Conservation (phyloP, 1,140 invertebrate species). For the Brachionus plicatilis region DNA sequence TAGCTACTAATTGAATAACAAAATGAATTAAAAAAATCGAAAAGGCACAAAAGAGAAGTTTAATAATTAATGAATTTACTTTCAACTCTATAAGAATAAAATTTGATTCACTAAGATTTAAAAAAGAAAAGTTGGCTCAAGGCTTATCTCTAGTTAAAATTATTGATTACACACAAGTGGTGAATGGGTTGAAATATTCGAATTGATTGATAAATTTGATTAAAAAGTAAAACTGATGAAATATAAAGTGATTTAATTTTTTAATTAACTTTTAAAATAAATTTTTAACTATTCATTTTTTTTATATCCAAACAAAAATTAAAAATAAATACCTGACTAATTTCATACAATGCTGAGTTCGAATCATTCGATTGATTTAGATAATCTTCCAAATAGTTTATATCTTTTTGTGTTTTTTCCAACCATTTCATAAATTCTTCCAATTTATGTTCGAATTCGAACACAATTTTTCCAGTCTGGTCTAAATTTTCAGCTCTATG, state of each 20-base stretch:
- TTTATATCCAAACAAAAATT: neutral
- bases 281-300: too few species aligned
- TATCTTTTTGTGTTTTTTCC: conserved; percentile 30
- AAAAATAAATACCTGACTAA: neutral
- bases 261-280: neutral
- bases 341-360: neutral
- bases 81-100: neutral
- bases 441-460: neutral
- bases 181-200: neutral
- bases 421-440: conserved; percentile 29
- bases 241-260: neutral
- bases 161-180: neutral
- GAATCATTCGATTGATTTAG: neutral
- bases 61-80: neutral
- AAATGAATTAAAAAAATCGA: neutral
- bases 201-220: neutral
- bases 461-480: conserved; percentile 6
- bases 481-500: conserved; percentile 17
- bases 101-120: neutral
- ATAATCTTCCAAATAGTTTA: conserved; percentile 36
- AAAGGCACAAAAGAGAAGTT: neutral
- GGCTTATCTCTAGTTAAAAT: neutral
- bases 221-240: neutral
- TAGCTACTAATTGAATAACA: neutral
- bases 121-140: neutral